Base-by-base conservation (phyloP, 2,113 vertebrate genomes). In the Forbesichthys agassizii region DNA sequence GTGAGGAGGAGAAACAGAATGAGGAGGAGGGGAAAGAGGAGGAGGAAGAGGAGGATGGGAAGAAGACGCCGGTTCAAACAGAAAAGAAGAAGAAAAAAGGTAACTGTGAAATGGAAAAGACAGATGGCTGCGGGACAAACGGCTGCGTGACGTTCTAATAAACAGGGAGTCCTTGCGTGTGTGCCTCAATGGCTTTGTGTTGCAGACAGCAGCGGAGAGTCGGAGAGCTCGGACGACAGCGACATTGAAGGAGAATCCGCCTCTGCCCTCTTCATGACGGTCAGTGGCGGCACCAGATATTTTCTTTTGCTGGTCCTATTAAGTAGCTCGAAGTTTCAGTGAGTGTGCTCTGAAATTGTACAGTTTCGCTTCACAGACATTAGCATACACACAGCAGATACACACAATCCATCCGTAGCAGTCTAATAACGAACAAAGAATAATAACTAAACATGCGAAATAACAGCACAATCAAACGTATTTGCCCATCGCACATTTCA, bases 41-140 rank as follows among this genome's bases (percentile, higher is more conserved):
- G 27, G 95, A 96, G 33, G 95, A 96, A 55, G 95, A 97, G 11
- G 95, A 96, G 11, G 96, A 96, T 5, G 95, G 94, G 52, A 96
- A 95, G 89, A 95, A 95, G 83, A 93, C 88, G 0, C 93, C 94
- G 0, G 92, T 94, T 0, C 95, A 95, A 1, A 70, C 86, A 59
- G 94, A 95, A 68, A 97, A 96, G 87, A 96, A 94, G 88, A 95
- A 95, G 74, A 93, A 91, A 80, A 95, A 94, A 91, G 96, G 94
- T 96, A 11, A 1, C 4, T 2, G 2, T 1, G 0, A 5, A 8
- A 8, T 14, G 0, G 14, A 1, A 0, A 14, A 52, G 7, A 51
- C 48, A 3, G 42, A 46, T 0, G 6, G 3, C 11, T 18, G 3
- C 9, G 7, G 14, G 12, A 73, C 4, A 12, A 27, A 12, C 27